These are phyloP conservation scores for Alca torda DNA, from an alignment of 2,797 vertebrate genomes.

Conservation along the genomic window DNA sequence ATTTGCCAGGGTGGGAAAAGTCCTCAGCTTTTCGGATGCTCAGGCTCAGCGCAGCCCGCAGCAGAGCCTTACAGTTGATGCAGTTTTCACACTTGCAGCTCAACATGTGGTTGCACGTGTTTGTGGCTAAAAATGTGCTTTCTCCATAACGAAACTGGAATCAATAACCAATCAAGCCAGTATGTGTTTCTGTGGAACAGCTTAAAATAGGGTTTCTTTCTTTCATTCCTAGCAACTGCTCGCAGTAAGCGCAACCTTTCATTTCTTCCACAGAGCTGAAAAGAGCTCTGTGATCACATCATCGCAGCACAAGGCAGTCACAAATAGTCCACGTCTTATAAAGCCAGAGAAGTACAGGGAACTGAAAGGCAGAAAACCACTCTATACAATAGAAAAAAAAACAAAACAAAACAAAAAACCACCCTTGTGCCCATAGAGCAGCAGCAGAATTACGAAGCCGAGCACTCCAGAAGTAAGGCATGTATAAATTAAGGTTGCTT, in stretches of 20 bases:
- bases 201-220: slow-evolving; percentile 56
- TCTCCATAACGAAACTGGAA: slow-evolving; percentile 60
- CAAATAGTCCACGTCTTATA: slow-evolving; percentile 35
- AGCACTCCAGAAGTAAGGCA: not conserved
- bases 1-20: not conserved
- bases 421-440: not conserved
- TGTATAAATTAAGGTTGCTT: not conserved
- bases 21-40: not conserved
- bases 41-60: not conserved
- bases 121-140: slow-evolving; percentile 35
- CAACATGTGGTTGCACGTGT: slow-evolving; percentile 9
- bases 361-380: slow-evolving; percentile 12
- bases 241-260: not conserved
- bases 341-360: not conserved
- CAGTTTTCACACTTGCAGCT: slow-evolving; percentile 12
- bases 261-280: slow-evolving; percentile 61
- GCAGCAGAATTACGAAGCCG: not conserved
- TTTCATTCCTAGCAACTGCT: slow-evolving; percentile 55
- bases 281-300: slow-evolving; percentile 54
- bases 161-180: slow-evolving; percentile 67
- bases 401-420: not conserved
- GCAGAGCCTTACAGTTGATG: not conserved
- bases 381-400: not conserved
- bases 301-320: not conserved
- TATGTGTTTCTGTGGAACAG: slow-evolving; percentile 37